Percentiles rank a stretch among this genome's conserved stretches.
These are phyloP conservation scores for Eugnorisma glareosa DNA, from an alignment of 2,888 invertebrate genomes.

Conservation along the genomic window DNA sequence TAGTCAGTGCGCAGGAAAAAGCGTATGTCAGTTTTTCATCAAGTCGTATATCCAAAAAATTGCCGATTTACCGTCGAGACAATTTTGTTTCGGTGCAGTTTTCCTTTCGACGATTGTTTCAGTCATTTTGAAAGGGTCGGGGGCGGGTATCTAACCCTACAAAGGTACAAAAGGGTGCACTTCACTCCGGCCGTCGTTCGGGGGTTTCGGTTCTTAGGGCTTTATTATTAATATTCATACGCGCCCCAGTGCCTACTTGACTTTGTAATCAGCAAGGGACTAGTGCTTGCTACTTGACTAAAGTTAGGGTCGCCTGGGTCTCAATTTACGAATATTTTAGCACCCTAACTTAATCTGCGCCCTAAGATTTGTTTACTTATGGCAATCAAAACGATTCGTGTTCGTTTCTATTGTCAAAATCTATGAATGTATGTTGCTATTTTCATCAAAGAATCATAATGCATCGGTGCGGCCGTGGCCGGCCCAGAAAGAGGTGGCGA, in stretches of 20 bases:
- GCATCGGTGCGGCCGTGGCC: neutral
- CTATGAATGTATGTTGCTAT: neutral
- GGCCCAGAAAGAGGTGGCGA: no score
- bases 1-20: neutral
- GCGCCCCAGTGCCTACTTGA: constrained; percentile 28
- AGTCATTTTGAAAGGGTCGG: constrained; percentile 6
- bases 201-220: constrained; percentile 9
- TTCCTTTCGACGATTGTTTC: neutral
- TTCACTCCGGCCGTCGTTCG: constrained; percentile 25
- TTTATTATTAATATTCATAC: constrained; percentile 25
- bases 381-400: neutral
- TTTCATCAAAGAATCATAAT: neutral
- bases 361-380: neutral
- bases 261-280: constrained; percentile 31
- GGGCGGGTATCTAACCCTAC: neutral
- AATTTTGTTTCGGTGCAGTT: constrained; percentile 1
- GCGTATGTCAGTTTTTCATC: neutral
- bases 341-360: neutral
- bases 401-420: neutral
- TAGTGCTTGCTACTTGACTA: constrained; percentile 30
- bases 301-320: constrained; percentile 3
- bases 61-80: neutral
- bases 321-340: constrained; percentile 19
- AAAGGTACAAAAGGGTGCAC: constrained; percentile 30
- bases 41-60: neutral